These are phyloP conservation scores for Turdus rufiventris DNA, from an alignment of 2,113 vertebrate species.

Conservation along the genomic window DNA sequence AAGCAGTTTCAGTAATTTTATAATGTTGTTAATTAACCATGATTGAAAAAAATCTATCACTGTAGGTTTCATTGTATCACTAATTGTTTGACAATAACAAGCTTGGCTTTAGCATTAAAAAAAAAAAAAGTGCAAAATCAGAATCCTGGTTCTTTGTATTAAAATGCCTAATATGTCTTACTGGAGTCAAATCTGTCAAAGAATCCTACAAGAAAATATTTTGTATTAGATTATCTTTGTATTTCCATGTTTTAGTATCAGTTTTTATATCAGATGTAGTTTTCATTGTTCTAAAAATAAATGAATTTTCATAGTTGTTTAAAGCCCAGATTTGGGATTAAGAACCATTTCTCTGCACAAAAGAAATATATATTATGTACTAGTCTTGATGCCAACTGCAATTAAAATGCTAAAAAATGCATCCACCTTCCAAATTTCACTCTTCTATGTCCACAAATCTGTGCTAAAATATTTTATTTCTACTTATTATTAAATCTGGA, in stretches of 20 bases:
- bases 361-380: background rate
- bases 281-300: background rate
- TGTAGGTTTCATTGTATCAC: background rate
- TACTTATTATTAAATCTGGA: background rate
- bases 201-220: accelerated
- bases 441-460: background rate
- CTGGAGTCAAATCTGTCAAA: background rate
- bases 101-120: background rate
- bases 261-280: background rate
- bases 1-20: background rate
- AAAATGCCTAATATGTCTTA: background rate
- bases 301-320: background rate
- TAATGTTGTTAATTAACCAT: background rate
- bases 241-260: background rate
- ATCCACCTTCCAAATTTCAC: background rate
- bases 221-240: background rate
- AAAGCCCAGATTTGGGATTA: background rate
- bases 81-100: background rate
- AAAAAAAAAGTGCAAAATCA: background rate
- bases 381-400: background rate
- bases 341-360: background rate
- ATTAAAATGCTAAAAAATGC: background rate
- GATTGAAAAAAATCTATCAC: background rate
- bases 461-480: background rate
- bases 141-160: background rate